Conservation (phyloP, 1,140 invertebrate genomes). For the Drosophila pallidifrons region DNA sequence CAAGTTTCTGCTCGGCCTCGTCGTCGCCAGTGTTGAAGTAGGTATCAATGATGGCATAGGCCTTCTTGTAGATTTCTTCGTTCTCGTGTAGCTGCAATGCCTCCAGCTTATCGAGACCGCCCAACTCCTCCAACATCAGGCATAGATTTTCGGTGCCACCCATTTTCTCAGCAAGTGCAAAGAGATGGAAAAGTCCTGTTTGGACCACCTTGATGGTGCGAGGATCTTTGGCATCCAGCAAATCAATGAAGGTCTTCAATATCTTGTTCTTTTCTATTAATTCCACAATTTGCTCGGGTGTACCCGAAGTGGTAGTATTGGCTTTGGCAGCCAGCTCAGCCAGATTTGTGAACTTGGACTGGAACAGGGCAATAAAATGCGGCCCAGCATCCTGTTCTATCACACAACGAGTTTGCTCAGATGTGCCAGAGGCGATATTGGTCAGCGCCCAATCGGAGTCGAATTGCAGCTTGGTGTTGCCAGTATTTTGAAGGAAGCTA, state of each 20-base stretch:
- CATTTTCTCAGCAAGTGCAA: slow-evolving; percentile 89
- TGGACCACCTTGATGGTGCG: slow-evolving; percentile 92
- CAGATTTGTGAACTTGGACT: slow-evolving; percentile 91
- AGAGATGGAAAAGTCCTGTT: slow-evolving; percentile 94
- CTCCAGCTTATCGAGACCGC: slow-evolving; percentile 97
- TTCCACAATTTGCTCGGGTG: slow-evolving; percentile 92
- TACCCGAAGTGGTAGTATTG: slow-evolving; percentile 98
- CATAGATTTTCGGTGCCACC: slow-evolving; percentile 92
- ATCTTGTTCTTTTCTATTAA: slow-evolving; percentile 93
- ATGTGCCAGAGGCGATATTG: slow-evolving; percentile 98
- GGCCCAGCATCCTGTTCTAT: slow-evolving; percentile 95
- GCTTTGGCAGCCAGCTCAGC: slow-evolving; percentile 98
- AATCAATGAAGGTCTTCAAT: slow-evolving; percentile 93
- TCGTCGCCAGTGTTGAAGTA: slow-evolving; percentile 90
- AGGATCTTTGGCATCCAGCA: slow-evolving; percentile 93
- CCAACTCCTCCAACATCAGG: slow-evolving; percentile 94
- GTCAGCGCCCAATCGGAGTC: slow-evolving; percentile 99
- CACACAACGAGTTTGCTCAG: slow-evolving; percentile 95
- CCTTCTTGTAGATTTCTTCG: slow-evolving; percentile 96
- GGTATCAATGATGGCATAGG: slow-evolving; percentile 92
- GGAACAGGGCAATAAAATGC: slow-evolving; percentile 91
- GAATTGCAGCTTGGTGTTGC: slow-evolving; percentile 95
- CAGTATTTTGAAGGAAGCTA: slow-evolving; percentile 89
- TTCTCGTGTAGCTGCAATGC: slow-evolving; percentile 97
- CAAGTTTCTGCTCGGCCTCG: slow-evolving; percentile 80